Percentiles rank a stretch among this genome's conserved stretches.
phyloP scores from a whole-genome alignment of 2,797 vertebrate species.

The Enteromius fasciolatus region DNA sequence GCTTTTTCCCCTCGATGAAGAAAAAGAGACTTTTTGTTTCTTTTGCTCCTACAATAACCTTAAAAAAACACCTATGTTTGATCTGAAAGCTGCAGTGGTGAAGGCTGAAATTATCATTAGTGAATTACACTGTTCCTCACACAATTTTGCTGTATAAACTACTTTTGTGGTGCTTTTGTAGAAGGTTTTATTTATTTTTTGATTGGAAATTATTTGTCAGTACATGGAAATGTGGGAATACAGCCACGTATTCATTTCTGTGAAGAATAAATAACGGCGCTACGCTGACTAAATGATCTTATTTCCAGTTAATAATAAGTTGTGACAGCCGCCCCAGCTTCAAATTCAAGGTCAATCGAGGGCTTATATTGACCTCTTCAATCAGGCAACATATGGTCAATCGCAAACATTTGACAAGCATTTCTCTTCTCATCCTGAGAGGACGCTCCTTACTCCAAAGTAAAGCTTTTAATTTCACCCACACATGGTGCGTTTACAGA shows the following conservation, averaged over 20 bases:
- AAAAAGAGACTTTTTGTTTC: neutral
- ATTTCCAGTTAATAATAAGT: neutral
- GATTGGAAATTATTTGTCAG: too few species aligned
- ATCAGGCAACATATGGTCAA: slow-evolving; percentile 46
- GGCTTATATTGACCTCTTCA: slow-evolving; percentile 27
- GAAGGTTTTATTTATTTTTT: neutral
- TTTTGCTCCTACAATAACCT: neutral
- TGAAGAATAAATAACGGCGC: neutral
- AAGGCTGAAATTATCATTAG: neutral
- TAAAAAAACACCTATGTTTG: neutral
- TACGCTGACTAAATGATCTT: neutral
- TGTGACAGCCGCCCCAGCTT: neutral
- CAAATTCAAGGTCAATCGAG: slow-evolving; percentile 3
- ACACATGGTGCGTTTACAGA: slow-evolving; percentile 77
- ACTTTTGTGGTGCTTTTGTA: neutral
- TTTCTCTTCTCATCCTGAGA: slow-evolving; percentile 56
- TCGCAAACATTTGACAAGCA: slow-evolving; percentile 25
- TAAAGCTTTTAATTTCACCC: slow-evolving; percentile 62
- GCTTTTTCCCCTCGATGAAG: neutral
- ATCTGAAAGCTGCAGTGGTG: neutral
- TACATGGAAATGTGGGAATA: neutral
- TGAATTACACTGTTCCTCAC: neutral
- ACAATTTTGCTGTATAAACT: neutral
- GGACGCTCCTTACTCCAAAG: slow-evolving; percentile 52
- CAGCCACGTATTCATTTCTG: neutral